These are phyloP conservation scores for Lasioglossum lativentre DNA, from an alignment of 2,888 invertebrate species.

Conservation along the genomic window DNA sequence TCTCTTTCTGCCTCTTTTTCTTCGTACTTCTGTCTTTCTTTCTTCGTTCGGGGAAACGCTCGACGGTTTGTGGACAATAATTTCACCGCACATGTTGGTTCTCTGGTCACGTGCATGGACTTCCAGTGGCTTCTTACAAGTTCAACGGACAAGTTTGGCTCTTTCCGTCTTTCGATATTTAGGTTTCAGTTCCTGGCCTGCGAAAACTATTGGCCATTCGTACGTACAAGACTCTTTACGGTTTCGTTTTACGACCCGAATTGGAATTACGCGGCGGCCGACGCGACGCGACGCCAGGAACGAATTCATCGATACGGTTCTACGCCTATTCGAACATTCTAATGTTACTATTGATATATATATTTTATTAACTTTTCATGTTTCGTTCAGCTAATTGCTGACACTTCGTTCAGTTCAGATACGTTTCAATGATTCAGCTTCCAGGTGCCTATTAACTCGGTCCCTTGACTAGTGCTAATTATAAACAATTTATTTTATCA, in stretches of 20 bases:
- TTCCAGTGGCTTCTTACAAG: constrained; percentile 73
- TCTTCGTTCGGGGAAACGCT: constrained; percentile 27
- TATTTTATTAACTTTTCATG: not conserved
- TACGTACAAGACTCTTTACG: constrained; percentile 52
- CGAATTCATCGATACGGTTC: not conserved
- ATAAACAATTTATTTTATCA: too few species aligned
- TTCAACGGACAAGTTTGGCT: constrained; percentile 73
- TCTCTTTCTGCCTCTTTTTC: constrained; percentile 9
- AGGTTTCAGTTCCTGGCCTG: constrained; percentile 58
- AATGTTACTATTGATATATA: not conserved
- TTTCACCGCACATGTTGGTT: constrained; percentile 73
- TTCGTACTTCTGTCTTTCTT: constrained; percentile 31
- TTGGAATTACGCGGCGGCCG: not conserved
- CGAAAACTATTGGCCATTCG: constrained; percentile 62
- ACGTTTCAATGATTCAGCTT: not conserved
- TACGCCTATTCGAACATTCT: too few species aligned
- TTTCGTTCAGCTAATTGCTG: not conserved
- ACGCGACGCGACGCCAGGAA: not conserved
- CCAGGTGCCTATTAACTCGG: not conserved
- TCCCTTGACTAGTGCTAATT: too few species aligned
- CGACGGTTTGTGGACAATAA: constrained; percentile 71
- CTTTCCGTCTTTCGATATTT: constrained; percentile 69
- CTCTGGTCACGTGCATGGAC: constrained; percentile 77
- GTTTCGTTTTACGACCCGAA: constrained; percentile 30
- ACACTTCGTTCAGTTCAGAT: not conserved